Conservation (phyloP, 2,113 vertebrate species). For the Eclectus roratus region DNA sequence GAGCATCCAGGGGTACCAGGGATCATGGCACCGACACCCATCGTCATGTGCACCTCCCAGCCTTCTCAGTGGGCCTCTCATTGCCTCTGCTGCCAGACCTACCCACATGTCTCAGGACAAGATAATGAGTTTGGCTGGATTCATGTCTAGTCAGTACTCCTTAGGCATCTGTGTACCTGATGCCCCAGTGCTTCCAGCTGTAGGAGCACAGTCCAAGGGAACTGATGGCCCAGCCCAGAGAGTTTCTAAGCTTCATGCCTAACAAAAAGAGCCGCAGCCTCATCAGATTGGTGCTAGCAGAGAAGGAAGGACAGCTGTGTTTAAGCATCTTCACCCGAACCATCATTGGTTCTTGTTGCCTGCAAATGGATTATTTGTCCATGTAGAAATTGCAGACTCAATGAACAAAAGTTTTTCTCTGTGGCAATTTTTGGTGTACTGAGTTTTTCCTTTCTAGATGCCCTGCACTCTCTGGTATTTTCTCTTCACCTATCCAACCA, state of each 20-base stretch:
- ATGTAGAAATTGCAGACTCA: not conserved
- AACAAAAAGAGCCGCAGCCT: not conserved
- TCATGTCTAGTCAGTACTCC: not conserved
- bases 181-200: not conserved
- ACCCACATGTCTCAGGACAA: not conserved
- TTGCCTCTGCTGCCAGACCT: not conserved
- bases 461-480: not conserved
- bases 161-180: not conserved
- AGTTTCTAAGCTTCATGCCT: not conserved
- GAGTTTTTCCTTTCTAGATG: not conserved
- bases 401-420: not conserved
- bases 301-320: not conserved
- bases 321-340: not conserved
- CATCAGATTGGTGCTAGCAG: not conserved
- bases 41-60: not conserved
- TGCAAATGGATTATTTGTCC: not conserved
- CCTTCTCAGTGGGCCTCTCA: not conserved
- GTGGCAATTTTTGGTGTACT: not conserved
- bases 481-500: not conserved
- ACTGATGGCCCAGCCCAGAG: not conserved
- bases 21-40: not conserved
- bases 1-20: not conserved
- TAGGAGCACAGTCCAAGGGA: not conserved
- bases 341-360: not conserved
- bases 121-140: not conserved